These are phyloP conservation scores for Epinotia ramella DNA, from an alignment of 2,888 invertebrate species.

Conservation along the genomic window DNA sequence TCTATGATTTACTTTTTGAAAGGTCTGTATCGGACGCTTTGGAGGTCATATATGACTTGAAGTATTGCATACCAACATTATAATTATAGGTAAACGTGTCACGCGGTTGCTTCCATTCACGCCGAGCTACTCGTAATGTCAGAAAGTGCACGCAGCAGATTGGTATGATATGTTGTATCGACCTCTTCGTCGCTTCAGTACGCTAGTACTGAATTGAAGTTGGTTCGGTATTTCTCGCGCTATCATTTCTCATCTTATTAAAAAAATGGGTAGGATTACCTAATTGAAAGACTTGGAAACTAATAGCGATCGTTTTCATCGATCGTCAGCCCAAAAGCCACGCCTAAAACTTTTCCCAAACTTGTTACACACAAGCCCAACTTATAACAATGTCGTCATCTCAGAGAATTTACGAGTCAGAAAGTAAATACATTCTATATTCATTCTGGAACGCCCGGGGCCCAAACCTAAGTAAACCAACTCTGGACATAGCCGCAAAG, in stretches of 20 bases:
- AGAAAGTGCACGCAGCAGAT: no score
- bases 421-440: slow-evolving; percentile 77
- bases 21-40: no score
- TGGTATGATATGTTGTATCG: no score
- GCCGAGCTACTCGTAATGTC: no score
- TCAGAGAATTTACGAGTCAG: slow-evolving; percentile 77
- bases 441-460: slow-evolving; percentile 75
- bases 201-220: background rate
- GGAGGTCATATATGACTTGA: no score
- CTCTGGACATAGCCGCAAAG: slow-evolving; percentile 67
- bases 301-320: background rate
- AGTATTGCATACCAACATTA: no score
- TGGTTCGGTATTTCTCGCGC: background rate
- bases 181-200: background rate
- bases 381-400: slow-evolving; percentile 77
- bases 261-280: background rate
- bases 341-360: slow-evolving; percentile 59
- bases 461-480: slow-evolving; percentile 77
- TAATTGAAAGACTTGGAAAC: background rate
- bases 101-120: no score
- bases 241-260: background rate
- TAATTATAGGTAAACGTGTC: no score
- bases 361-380: slow-evolving; percentile 64
- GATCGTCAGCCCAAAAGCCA: background rate
- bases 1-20: no score